Percentiles rank a stretch among this genome's conserved stretches.
phyloP scores from a whole-genome alignment of 2,113 vertebrate species.

The Mustelus asterias region DNA sequence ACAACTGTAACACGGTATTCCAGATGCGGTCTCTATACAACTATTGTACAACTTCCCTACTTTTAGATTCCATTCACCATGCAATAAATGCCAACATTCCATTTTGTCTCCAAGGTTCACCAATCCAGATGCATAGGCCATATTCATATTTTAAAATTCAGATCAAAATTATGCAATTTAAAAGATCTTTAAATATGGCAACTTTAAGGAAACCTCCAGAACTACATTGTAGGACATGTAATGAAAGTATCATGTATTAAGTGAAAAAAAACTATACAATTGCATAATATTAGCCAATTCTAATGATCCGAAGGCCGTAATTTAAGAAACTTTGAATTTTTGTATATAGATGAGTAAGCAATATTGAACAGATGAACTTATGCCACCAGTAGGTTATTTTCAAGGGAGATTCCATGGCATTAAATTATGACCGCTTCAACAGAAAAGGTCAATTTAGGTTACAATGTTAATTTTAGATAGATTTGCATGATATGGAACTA shows the following conservation, averaged over 20 bases:
- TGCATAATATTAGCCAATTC: background rate
- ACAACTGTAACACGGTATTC: no score
- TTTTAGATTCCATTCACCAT: no score
- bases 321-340: background rate
- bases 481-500: background rate
- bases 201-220: background rate
- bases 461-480: background rate
- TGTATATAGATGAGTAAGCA: background rate
- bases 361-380: background rate
- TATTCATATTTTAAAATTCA: slow-evolving; percentile 17
- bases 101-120: background rate
- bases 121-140: background rate
- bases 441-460: background rate
- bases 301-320: background rate
- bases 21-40: no score
- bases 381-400: background rate
- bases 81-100: no score
- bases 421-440: background rate
- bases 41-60: no score
- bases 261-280: background rate
- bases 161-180: background rate
- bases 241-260: background rate
- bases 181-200: background rate
- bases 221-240: background rate
- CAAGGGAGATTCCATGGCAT: no score